A percentile compares a stretch with the other conserved stretches of the same genome.
phyloP scores from a whole-genome alignment of 2,797 vertebrate species.

The Semotilus atromaculatus region DNA sequence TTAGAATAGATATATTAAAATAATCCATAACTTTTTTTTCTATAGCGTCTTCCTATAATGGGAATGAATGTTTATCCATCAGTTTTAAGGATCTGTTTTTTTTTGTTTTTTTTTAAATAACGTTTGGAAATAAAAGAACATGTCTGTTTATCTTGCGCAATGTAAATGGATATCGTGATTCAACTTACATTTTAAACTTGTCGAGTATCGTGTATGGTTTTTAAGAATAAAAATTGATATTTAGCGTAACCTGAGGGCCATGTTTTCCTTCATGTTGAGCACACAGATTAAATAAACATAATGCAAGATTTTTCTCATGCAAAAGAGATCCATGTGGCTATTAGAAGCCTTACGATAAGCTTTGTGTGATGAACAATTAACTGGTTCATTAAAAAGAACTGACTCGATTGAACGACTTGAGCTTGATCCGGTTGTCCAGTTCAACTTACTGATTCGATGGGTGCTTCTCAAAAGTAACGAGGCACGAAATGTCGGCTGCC shows the following conservation, averaged over 20 bases:
- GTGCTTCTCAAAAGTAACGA: neutral
- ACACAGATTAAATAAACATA: conserved; percentile 17
- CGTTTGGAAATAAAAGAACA: conserved; percentile 85
- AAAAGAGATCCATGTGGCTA: neutral
- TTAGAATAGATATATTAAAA: conserved; percentile 64
- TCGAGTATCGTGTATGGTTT: conserved; percentile 89
- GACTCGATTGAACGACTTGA: neutral
- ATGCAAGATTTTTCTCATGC: neutral
- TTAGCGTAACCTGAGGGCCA: conserved; percentile 79
- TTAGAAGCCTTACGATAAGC: neutral
- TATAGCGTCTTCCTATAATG: conserved; percentile 84
- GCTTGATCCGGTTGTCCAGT: neutral
- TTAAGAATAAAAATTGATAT: conserved; percentile 87
- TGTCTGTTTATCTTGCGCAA: conserved; percentile 88
- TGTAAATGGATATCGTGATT: conserved; percentile 87
- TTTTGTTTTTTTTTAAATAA: conserved; percentile 81
- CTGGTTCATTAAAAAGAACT: neutral
- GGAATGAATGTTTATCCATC: conserved; percentile 87
- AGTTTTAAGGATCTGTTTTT: conserved; percentile 84
- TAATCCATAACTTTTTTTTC: conserved; percentile 75
- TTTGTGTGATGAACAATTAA: neutral
- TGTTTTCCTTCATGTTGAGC: conserved; percentile 68
- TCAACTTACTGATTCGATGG: neutral
- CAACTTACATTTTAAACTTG: conserved; percentile 89
- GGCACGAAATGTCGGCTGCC: neutral